Base-by-base conservation (phyloP, 2,888 invertebrate genomes). In the Phengaris alcon region DNA sequence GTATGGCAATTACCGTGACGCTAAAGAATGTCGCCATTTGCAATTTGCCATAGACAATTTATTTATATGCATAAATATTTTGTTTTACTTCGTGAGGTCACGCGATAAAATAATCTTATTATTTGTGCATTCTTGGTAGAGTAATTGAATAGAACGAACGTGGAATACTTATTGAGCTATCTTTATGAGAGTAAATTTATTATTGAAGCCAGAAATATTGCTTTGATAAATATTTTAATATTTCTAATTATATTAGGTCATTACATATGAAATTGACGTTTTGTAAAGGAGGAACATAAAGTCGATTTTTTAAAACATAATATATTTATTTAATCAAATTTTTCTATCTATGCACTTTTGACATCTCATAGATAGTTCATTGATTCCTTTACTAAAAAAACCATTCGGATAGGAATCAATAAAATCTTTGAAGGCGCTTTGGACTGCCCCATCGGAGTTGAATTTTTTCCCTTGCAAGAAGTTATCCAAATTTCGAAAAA, bases 11-110 rank as follows among this genome's bases (percentile, higher is more conserved):
- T 52, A 72, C 52, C 72, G 54, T 54, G 72, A 72, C 72, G 52
- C 72, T 12, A 35, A 72, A 52, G 72, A 72, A 72, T 72, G 72
- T 54, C 72, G 35, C 52, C 22, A 22, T 54, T 54, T 54, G 22
- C 46, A 69, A 69, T 48, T 72, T 8, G 35, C 51, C 3, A 52
- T 54, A 72, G 72, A 72, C 72, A 52, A 72, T 54, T 72, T 72
- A 35, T n/a, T 72, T 35, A 10, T 72, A 35, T 72, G 70, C 52
- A 70, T 70, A 70, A 15, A 52, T 52, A 72, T 72, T 72, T 52
- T 72, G 52, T 22, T 52, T 35, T 54, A 72, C 54, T 72, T 48
- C 72, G 54, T 72, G 72, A 72, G 72, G 52, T 52, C 72, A 51
- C 52, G 72, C 54, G 72, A 35, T 54, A 54, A 22, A 70, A 70